Evolutionary conservation across 2,888 invertebrate genomes (phyloP), one percentile per base, ranked within the genome.

Genomic region (Mimas tiliae): DNA sequence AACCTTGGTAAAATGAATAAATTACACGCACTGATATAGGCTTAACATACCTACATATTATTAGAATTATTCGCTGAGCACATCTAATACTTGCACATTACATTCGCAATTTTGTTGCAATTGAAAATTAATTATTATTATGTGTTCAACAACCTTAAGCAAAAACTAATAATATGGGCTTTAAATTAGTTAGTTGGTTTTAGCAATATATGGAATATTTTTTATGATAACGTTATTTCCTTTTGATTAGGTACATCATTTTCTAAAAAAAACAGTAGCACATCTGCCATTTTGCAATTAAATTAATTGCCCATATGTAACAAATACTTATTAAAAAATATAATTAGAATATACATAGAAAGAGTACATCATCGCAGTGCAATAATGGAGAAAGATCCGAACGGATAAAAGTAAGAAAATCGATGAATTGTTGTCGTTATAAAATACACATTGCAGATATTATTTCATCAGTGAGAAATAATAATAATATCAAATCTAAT

Each of bases 1-100:
- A 9, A 6, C 7, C 9, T 38, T 9, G 7, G 38, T 9, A 38
- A 38, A 38, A 38, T 38, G 38, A 38, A 27, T 27, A 4, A 38
- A 38, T 38, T 9, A 38, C 9, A 38, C 38, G 7, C 8, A 6
- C 3, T 38, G 9, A 6, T 38, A 38, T 2, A 38, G 38, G 38
- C 9, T 1, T 38, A 7, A 38, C 8, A 38, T 38, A 38, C 38
- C 7, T 38, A 9, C 8, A 7, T 9, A 38, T 9, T 48, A 48
- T 7, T n/a, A 14, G 6, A 53, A 7, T n/a, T 34, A 34, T 55
- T 55, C 55, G 55, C 55, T 55, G 38, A 34, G 55, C 55, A 34
- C 55, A 16, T 55, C 55, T n/a, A 55, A 16, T 16, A 55, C 34
- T 55, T n/a, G 34, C 55, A 33, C 9, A 55, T 55, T 34, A 38